phyloP scores from a whole-genome alignment of 2,797 vertebrate species.

The Arnoldichthys spilopterus region DNA sequence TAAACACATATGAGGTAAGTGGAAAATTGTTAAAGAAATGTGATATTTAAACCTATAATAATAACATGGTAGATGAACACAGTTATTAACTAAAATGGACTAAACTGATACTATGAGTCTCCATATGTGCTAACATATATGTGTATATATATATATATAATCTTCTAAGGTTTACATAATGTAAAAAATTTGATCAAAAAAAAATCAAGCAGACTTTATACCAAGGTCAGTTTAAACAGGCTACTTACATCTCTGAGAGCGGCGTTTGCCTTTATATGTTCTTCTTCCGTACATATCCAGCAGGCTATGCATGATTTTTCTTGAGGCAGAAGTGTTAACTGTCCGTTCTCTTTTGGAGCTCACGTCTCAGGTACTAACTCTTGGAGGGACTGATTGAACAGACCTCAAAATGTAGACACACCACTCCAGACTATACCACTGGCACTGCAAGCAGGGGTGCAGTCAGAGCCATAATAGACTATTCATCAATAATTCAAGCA shows the following conservation, averaged over 20 bases:
- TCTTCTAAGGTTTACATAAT: too few species aligned
- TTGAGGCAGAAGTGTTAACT: background rate
- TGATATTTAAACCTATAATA: too few species aligned
- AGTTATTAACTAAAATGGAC: too few species aligned
- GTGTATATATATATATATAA: too few species aligned
- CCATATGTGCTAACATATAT: too few species aligned
- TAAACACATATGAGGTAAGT: too few species aligned
- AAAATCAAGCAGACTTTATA: background rate
- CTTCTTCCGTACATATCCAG: slow-evolving; percentile 42
- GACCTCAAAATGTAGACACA: slow-evolving; percentile 37
- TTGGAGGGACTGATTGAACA: slow-evolving; percentile 41
- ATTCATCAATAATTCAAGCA: slow-evolving; percentile 24
- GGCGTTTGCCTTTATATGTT: slow-evolving; percentile 46
- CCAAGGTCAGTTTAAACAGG: background rate
- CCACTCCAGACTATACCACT: slow-evolving; percentile 49
- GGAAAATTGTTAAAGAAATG: too few species aligned
- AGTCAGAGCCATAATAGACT: slow-evolving; percentile 11
- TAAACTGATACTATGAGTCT: too few species aligned
- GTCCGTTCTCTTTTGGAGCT: slow-evolving; percentile 10
- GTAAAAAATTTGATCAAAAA: too few species aligned
- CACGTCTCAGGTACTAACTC: slow-evolving; percentile 34
- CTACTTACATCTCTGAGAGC: slow-evolving; percentile 50
- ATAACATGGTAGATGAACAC: too few species aligned
- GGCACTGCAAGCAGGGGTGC: slow-evolving; percentile 18
- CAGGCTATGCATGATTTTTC: slow-evolving; percentile 21